Conservation (phyloP, 2,888 invertebrate genomes). For the Melinaea menophilus region DNA sequence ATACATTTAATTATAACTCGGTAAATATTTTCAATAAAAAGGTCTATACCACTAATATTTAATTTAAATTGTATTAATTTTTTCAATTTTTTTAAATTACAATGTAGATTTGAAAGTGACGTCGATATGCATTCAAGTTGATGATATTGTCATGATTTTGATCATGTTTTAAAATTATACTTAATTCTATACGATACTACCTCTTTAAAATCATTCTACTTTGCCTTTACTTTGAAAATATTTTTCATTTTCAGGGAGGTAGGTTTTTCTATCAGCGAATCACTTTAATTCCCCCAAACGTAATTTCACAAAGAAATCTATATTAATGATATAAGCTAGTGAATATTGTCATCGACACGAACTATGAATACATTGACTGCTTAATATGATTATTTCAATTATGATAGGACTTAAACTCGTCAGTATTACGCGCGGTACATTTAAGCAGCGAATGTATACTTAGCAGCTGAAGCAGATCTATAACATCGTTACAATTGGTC, state of each 20-base stretch:
- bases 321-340: constrained; percentile 12
- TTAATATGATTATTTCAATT: background rate
- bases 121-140: constrained; percentile 39
- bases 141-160: constrained; percentile 24
- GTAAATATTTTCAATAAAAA: too few species aligned
- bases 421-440: constrained; percentile 8
- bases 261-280: background rate
- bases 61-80: constrained; percentile 19
- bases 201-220: background rate
- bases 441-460: constrained; percentile 37
- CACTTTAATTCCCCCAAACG: background rate
- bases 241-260: background rate
- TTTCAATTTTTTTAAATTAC: constrained; percentile 29
- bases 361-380: constrained; percentile 14
- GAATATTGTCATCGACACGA: constrained; percentile 18
- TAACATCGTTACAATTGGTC: constrained; percentile 54
- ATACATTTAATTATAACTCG: too few species aligned
- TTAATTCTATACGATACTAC: constrained; percentile 4
- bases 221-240: background rate
- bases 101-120: constrained; percentile 24
- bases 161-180: constrained; percentile 18
- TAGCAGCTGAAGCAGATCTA: constrained; percentile 34
- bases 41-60: too few species aligned
- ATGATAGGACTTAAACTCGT: too few species aligned
- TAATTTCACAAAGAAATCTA: background rate